Evolutionary conservation across 2,797 vertebrate genomes (phyloP), one percentile per base, ranked within the genome.

Genomic region (Helarctos malayanus): DNA sequence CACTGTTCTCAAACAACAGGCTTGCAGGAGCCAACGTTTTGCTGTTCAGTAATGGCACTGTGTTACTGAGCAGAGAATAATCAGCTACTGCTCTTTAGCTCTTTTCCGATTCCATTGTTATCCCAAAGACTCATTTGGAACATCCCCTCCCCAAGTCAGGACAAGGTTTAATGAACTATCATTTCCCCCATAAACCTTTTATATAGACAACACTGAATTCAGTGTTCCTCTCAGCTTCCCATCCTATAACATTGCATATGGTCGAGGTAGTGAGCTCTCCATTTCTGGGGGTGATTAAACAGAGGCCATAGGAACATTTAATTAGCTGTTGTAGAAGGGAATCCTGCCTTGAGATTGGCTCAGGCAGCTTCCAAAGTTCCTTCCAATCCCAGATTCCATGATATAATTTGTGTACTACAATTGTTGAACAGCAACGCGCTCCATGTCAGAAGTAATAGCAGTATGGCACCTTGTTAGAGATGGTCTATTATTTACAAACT

Each of bases 1-100:
- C 68, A 76, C 63, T 95, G 47, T 96, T 97, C 93, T 94, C 93
- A 91, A 71, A 97, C 97, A 95, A 92, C 86, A 94, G 91, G 35
- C 80, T 94, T 94, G 35, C 35, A 88, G 76, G 88, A 92, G 63
- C 83, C 94, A 92, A 91, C 57, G 41, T 95, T 97, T 95, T 97
- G 71, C 95, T 87, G 52, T 75, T 98, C 59, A 75, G 61, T 84
- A 92, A 96, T 92, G 69, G 15, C 87, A 92, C 85, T 95, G 73
- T 95, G 68, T 93, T 96, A 93, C 52, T 29, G 81, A 97, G 54
- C 83, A 93, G 21, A 95, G 59, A 92, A 88, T 92, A 97, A 95
- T 80, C 86, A 97, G 38, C 29, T 89, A 89, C 59, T 52, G 35
- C 75, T 88, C 54, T 93, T 94, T 83, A 75, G 68, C 54, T 95